These are phyloP conservation scores for Pseudorasbora parva DNA, from an alignment of 2,113 vertebrate species.

Conservation along the genomic window DNA sequence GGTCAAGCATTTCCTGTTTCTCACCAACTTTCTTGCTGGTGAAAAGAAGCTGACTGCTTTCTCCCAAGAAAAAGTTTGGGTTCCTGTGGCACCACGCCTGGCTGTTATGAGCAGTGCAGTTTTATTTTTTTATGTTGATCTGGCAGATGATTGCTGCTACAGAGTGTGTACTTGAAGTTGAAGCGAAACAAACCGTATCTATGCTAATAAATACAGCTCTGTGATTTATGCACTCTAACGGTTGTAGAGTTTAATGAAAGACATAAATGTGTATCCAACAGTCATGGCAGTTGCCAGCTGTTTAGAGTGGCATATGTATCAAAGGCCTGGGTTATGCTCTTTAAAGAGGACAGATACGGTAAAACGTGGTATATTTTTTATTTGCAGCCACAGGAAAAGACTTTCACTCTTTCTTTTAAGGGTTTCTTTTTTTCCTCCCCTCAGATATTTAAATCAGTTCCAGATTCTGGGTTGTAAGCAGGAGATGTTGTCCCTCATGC, in stretches of 20 bases:
- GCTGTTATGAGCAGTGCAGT: slow-evolving; percentile 19
- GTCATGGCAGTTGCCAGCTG: slow-evolving; percentile 49
- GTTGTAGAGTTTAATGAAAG: slow-evolving; percentile 25
- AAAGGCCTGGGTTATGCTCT: slow-evolving; percentile 43
- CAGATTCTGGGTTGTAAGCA: slow-evolving; percentile 35
- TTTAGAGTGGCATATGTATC: slow-evolving; percentile 41
- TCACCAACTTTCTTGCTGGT: slow-evolving; percentile 36
- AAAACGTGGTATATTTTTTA: slow-evolving; percentile 41
- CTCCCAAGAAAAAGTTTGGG: slow-evolving; percentile 29
- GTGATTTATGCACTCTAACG: slow-evolving; percentile 44
- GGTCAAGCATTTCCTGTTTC: slow-evolving; percentile 59
- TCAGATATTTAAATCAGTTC: slow-evolving; percentile 41
- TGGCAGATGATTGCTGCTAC: background rate
- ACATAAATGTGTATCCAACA: slow-evolving; percentile 44
- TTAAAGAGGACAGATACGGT: slow-evolving; percentile 40
- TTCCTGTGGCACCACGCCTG: background rate
- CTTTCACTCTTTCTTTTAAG: background rate
- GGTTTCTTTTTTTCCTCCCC: background rate
- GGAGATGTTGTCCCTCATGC: slow-evolving; percentile 20
- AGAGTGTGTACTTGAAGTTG: background rate
- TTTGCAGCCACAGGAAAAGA: background rate
- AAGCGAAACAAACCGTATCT: slow-evolving; percentile 36
- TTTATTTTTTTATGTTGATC: slow-evolving; percentile 24
- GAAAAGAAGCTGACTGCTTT: slow-evolving; percentile 10
- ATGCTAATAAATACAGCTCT: slow-evolving; percentile 45